Evolutionary conservation across 2,888 invertebrate species (phyloP).

Genomic region (Byasa hedistus): DNA sequence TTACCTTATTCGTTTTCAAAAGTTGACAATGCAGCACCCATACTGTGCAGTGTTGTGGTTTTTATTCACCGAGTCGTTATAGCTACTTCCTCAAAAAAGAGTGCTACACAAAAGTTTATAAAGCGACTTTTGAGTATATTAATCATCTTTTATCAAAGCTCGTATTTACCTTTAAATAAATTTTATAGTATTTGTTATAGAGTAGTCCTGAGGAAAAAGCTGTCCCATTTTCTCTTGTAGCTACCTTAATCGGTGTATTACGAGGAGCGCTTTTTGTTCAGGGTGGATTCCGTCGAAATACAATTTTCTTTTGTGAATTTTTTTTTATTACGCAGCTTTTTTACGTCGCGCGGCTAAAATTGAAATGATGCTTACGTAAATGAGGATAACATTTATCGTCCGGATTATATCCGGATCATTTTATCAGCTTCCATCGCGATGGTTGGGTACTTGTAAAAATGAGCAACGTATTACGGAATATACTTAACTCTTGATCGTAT

Average conservation of each 20-base stretch:
- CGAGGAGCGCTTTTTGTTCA: conserved; percentile 43
- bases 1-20: too few relatives aligned
- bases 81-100: too few relatives aligned
- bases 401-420: conserved; percentile 27
- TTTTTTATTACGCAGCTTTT: conserved; percentile 38
- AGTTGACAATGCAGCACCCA: too few relatives aligned
- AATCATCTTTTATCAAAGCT: conserved; percentile 4
- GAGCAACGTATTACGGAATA: not conserved
- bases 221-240: conserved; percentile 38
- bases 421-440: conserved; percentile 23
- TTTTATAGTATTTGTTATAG: conserved; percentile 35
- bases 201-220: conserved; percentile 36
- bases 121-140: not conserved
- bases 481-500: too few relatives aligned
- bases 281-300: conserved; percentile 42
- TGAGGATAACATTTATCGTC: conserved; percentile 30
- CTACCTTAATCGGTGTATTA: conserved; percentile 48
- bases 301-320: conserved; percentile 52
- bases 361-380: conserved; percentile 31
- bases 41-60: too few relatives aligned
- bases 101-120: not conserved
- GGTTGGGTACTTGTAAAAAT: not conserved
- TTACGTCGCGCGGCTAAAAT: conserved; percentile 22
- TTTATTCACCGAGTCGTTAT: too few relatives aligned
- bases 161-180: conserved; percentile 27